Evolutionary conservation across 2,113 vertebrate genomes (phyloP).

Genomic region (Romanogobio albipinnatus): DNA sequence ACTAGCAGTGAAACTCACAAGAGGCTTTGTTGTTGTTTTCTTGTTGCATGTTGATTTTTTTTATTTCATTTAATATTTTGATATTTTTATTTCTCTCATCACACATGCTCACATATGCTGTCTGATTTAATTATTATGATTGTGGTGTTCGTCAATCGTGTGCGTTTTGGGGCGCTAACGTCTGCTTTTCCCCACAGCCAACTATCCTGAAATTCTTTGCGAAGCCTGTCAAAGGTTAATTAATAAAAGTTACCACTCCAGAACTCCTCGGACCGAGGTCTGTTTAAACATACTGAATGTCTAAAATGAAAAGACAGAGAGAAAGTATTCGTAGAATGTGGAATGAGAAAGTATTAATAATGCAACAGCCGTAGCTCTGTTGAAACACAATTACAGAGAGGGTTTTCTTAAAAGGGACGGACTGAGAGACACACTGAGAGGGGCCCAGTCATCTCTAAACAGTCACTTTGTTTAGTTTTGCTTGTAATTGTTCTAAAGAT

Average conservation of each 20-base stretch:
- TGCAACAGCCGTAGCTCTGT: constrained; percentile 57
- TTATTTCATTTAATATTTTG: not conserved
- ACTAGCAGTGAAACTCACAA: constrained; percentile 65
- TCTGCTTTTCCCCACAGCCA: constrained; percentile 37
- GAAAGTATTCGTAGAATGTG: constrained; percentile 61
- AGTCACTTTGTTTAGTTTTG: constrained; percentile 64
- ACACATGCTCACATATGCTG: not conserved
- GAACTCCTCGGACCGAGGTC: constrained; percentile 53
- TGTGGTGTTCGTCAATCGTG: constrained; percentile 47
- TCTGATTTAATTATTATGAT: constrained; percentile 68
- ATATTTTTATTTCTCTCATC: not conserved
- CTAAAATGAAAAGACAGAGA: constrained; percentile 51
- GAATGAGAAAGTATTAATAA: constrained; percentile 70
- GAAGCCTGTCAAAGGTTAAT: constrained; percentile 57
- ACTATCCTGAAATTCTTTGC: not conserved
- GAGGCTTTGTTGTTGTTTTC: constrained; percentile 66
- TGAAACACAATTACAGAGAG: constrained; percentile 67
- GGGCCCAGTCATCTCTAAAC: constrained; percentile 53
- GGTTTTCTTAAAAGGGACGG: constrained; percentile 67
- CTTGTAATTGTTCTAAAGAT: constrained; percentile 73
- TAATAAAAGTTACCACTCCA: constrained; percentile 59
- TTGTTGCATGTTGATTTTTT: constrained; percentile 55
- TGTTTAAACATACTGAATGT: constrained; percentile 63
- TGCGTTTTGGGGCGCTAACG: constrained; percentile 40
- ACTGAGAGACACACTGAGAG: constrained; percentile 59